Conservation (phyloP, 1,140 invertebrate genomes). For the Pseudomyrmex gracilis region DNA sequence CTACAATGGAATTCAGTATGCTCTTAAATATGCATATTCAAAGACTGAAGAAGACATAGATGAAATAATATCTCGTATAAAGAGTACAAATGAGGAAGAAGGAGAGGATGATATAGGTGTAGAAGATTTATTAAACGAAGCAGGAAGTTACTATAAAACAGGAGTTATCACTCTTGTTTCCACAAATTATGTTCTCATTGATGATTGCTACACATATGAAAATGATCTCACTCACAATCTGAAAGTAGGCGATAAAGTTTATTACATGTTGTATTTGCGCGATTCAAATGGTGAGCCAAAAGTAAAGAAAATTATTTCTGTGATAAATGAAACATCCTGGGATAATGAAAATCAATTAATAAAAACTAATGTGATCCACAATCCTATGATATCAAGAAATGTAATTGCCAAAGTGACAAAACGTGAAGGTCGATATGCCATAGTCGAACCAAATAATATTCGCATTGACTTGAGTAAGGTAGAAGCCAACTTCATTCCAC, state of each 20-base stretch:
- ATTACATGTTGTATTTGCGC: conserved; percentile 75
- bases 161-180: conserved; percentile 75
- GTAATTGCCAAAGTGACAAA: conserved; percentile 86
- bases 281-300: conserved; percentile 70
- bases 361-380: conserved; percentile 60
- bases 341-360: conserved; percentile 50
- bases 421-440: conserved; percentile 84
- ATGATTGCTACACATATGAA: conserved; percentile 77
- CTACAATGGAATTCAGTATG: conserved; percentile 53
- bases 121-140: conserved; percentile 8
- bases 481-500: conserved; percentile 84
- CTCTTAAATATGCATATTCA: conserved; percentile 21
- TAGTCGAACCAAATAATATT: conserved; percentile 85
- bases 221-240: conserved; percentile 56
- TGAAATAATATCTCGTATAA: conserved; percentile 63
- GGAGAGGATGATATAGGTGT: background rate
- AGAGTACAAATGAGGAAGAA: conserved; percentile 22
- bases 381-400: conserved; percentile 80
- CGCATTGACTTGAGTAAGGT: conserved; percentile 86
- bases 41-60: conserved; percentile 64
- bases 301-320: conserved; percentile 77
- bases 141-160: conserved; percentile 76
- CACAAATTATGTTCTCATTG: conserved; percentile 74
- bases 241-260: conserved; percentile 75
- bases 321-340: conserved; percentile 72